Conservation (phyloP, 2,888 invertebrate genomes). For the Chrysomela aeneicollis region DNA sequence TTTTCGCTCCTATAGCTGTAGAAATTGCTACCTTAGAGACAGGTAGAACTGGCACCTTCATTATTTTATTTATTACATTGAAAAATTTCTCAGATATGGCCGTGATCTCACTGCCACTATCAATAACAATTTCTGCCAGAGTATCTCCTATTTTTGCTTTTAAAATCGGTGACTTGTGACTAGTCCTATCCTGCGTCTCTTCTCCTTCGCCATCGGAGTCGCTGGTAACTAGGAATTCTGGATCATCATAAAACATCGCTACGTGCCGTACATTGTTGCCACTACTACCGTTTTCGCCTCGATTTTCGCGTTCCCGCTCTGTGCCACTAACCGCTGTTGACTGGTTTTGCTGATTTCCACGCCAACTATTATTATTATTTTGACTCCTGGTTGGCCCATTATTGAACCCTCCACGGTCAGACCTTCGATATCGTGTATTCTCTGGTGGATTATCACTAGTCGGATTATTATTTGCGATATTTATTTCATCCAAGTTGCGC, state of each 20-base stretch:
- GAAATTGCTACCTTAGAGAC: constrained; percentile 16
- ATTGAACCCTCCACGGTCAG: not conserved
- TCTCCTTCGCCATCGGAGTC: too few relatives aligned
- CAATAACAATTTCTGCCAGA: constrained; percentile 6
- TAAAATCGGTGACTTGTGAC: constrained; percentile 1
- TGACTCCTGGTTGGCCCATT: too few relatives aligned
- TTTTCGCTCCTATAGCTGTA: constrained; percentile 19
- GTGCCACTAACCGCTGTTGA: too few relatives aligned
- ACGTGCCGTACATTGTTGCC: too few relatives aligned
- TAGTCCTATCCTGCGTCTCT: not conserved
- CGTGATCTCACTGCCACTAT: constrained; percentile 23
- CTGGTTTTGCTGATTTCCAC: too few relatives aligned
- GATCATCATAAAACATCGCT: too few relatives aligned
- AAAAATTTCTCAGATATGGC: constrained; percentile 15
- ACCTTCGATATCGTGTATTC: not conserved
- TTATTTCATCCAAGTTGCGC: constrained; percentile 27
- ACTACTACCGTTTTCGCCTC: too few relatives aligned
- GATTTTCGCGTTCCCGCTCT: too few relatives aligned
- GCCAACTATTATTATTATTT: too few relatives aligned
- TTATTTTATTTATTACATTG: not conserved
- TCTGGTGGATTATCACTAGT: not conserved
- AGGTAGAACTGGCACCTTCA: constrained; percentile 9
- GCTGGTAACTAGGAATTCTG: too few relatives aligned
- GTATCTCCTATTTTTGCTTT: not conserved
- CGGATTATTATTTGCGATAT: not conserved